These are phyloP conservation scores for Drosophila jambulina DNA, from an alignment of 1,140 invertebrate species.

Conservation along the genomic window DNA sequence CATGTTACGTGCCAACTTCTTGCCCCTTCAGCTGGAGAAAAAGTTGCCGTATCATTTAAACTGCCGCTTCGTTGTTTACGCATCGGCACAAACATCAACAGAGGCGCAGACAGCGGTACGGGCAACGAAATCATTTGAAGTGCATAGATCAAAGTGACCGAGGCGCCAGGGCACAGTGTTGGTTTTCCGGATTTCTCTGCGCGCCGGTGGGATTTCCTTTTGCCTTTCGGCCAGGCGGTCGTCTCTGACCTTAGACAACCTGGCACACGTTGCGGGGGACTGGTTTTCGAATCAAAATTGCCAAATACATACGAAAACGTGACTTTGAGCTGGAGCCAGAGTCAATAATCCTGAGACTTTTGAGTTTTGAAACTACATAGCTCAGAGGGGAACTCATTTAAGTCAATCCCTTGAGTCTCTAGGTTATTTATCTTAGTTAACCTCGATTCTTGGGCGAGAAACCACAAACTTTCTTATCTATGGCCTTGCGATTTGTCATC, in stretches of 20 bases:
- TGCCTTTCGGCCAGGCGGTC: slow-evolving; percentile 46
- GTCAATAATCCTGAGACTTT: slow-evolving; percentile 12
- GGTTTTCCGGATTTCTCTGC: slow-evolving; percentile 50
- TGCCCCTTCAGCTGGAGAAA: slow-evolving; percentile 59
- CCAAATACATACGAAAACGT: slow-evolving; percentile 78
- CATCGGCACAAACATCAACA: slow-evolving; percentile 70
- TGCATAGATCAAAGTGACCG: slow-evolving; percentile 79
- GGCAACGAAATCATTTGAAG: slow-evolving; percentile 73
- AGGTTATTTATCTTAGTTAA: slow-evolving; percentile 67
- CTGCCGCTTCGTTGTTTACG: slow-evolving; percentile 76
- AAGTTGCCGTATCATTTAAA: slow-evolving; percentile 81
- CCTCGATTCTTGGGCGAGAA: slow-evolving; percentile 48
- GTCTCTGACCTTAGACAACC: slow-evolving; percentile 74
- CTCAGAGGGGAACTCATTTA: background rate
- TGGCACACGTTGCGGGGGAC: slow-evolving; percentile 71
- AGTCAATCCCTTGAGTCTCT: slow-evolving; percentile 3
- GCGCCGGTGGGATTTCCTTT: slow-evolving; percentile 23
- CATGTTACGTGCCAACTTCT: slow-evolving; percentile 71
- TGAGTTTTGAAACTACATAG: slow-evolving; percentile 14
- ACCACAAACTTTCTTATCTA: slow-evolving; percentile 69
- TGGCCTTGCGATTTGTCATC: slow-evolving; percentile 27
- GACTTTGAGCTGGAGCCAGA: slow-evolving; percentile 34
- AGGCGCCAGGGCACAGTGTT: slow-evolving; percentile 63
- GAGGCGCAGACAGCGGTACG: slow-evolving; percentile 28
- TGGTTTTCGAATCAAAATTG: slow-evolving; percentile 51